Evolutionary conservation across 2,797 vertebrate genomes (phyloP), one percentile per base, ranked within the genome.

Genomic region (Vespertilio murinus): DNA sequence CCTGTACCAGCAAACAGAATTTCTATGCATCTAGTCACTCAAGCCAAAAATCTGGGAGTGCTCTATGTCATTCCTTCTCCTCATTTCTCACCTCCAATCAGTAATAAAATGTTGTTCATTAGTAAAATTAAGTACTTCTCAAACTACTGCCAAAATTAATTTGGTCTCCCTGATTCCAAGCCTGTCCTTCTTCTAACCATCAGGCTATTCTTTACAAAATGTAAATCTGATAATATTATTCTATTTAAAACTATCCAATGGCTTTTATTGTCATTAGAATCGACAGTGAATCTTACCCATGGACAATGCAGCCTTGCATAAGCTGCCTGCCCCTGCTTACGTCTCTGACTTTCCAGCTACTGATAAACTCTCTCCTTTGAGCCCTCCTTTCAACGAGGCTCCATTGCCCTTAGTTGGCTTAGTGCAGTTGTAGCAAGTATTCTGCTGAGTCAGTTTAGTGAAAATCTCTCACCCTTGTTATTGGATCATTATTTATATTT

Each of bases 131-230:
- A 42, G 10, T 30, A 70, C 78, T 85, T 92, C 17, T 85, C 73
- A 83, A 17, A 74, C 28, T 74, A 65, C 35, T 92, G 73, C 18
- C 49, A 78, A 69, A 47, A 30, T 85, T 70, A 78, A 23, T 69
- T 78, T 67, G 38, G n/a, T 69, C 30, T 77, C 38, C 30, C 25
- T 56, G 47, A 38, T 75, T 91, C 12, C 49, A 84, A 45, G 71
- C 49, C 30, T 77, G 38, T 77, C 40, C 49, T 91, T 13, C 16
- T 25, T 56, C 20, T 75, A 79, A 70, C 47, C 56, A 23, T 69
- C 14, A 69, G 47, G 87, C 70, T 91, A 74, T 83, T 71, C 88
- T 70, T 78, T 88, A 65, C 54, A 88, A 93, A 65, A 56, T 40
- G 59, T 82, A 47, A 67, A 83, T 28, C 38, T 82, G n/a, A 67